phyloP scores from a whole-genome alignment of 2,797 vertebrate genomes.

The Tenualosa thibaudeaui region DNA sequence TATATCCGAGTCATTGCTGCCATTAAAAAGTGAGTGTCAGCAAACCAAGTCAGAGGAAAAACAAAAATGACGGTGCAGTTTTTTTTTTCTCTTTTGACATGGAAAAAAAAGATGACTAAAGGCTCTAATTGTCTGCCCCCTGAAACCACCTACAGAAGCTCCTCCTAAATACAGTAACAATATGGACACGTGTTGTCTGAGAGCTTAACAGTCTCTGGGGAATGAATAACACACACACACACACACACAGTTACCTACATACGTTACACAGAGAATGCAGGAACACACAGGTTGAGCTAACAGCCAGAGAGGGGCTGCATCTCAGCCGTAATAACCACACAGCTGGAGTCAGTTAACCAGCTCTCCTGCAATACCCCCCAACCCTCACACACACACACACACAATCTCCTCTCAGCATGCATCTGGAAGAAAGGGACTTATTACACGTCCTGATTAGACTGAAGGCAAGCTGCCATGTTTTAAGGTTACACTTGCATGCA shows the following conservation, averaged over 20 bases:
- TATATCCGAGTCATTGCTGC: neutral
- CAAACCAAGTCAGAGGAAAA: neutral
- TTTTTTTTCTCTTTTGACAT: slow-evolving; percentile 10
- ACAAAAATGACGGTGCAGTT: slow-evolving; percentile 15
- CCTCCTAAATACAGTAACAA: slow-evolving; percentile 38
- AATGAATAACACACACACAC: neutral
- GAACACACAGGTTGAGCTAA: slow-evolving; percentile 20
- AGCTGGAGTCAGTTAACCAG: slow-evolving; percentile 50
- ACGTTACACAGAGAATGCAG: neutral
- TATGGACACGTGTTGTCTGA: neutral
- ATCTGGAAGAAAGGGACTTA: slow-evolving; percentile 34
- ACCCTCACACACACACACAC: neutral
- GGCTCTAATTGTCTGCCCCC: slow-evolving; percentile 17
- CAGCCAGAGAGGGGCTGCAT: slow-evolving; percentile 17
- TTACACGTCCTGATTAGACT: slow-evolving; percentile 27
- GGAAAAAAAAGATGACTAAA: slow-evolving; percentile 29
- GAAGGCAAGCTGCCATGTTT: neutral
- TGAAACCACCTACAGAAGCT: slow-evolving; percentile 40
- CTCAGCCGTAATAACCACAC: slow-evolving; percentile 43
- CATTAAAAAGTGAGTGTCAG: neutral
- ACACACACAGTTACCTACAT: neutral
- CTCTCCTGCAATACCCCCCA: slow-evolving; percentile 19
- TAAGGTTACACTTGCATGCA: slow-evolving; percentile 4
- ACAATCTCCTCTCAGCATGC: slow-evolving; percentile 16
- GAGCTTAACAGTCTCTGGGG: neutral